These are phyloP conservation scores for Perodicticus potto DNA, from an alignment of 2,797 vertebrate genomes.

Conservation along the genomic window DNA sequence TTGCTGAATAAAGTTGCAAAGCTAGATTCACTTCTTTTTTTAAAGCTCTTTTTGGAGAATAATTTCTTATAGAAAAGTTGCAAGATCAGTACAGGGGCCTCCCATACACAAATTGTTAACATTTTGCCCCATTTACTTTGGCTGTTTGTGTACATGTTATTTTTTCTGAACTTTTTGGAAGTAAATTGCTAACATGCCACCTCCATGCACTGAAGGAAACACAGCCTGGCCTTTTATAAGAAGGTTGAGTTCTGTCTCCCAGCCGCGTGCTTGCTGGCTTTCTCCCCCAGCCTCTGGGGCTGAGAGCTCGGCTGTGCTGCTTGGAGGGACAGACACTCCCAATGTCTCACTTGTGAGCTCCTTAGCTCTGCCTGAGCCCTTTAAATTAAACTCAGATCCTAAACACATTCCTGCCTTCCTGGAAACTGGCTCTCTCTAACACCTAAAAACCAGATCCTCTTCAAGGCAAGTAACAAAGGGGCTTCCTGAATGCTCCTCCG, in stretches of 20 bases:
- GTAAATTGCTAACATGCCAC: background rate
- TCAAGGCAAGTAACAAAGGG: background rate
- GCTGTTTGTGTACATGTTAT: background rate
- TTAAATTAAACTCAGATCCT: background rate
- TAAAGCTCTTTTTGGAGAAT: background rate
- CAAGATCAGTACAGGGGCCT: background rate
- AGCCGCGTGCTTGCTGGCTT: background rate
- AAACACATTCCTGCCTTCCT: background rate
- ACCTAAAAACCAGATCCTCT: background rate
- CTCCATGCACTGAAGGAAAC: background rate
- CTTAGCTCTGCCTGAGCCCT: background rate
- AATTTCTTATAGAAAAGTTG: conserved; percentile 22
- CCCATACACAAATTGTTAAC: background rate
- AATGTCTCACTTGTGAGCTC: background rate
- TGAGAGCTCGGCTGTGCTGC: background rate
- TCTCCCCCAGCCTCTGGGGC: background rate
- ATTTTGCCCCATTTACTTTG: background rate
- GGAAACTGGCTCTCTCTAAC: background rate
- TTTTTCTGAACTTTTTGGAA: background rate
- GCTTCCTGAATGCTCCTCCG: background rate
- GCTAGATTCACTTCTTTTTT: background rate
- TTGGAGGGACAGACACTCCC: background rate
- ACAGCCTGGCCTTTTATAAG: background rate
- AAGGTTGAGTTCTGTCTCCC: background rate
- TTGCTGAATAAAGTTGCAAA: conserved; percentile 31